phyloP scores from a whole-genome alignment of 2,888 invertebrate species.

The Folsomia manolachei region DNA sequence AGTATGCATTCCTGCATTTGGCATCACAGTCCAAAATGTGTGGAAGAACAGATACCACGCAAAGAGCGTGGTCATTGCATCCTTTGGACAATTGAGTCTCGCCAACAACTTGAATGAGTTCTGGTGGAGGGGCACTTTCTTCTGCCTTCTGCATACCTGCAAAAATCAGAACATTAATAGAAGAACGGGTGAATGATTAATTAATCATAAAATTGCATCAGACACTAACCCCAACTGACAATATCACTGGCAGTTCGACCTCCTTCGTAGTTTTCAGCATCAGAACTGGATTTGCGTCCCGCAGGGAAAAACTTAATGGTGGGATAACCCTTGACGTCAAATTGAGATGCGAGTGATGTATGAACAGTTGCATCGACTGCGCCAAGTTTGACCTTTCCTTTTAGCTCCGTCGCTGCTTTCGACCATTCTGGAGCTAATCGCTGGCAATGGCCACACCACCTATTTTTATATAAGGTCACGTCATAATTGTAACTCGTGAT shows the following conservation, averaged over 20 bases:
- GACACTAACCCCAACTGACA: conserved; percentile 85
- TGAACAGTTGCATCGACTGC: conserved; percentile 84
- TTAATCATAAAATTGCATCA: too few relatives aligned
- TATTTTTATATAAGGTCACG: too few relatives aligned
- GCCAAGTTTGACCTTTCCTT: conserved; percentile 93
- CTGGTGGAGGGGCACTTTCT: conserved; percentile 86
- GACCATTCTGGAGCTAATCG: conserved; percentile 95
- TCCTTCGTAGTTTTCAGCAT: conserved; percentile 80
- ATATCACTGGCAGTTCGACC: conserved; percentile 61
- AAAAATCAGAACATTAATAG: too few relatives aligned
- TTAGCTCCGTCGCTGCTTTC: conserved; percentile 86
- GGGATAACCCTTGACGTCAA: conserved; percentile 73
- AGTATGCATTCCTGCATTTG: conserved; percentile 82
- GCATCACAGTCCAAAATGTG: conserved; percentile 95
- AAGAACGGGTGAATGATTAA: too few relatives aligned
- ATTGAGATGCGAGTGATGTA: conserved; percentile 65
- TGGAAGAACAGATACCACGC: conserved; percentile 87
- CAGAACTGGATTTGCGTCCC: conserved; percentile 60
- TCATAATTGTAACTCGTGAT: too few relatives aligned
- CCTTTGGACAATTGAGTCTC: conserved; percentile 66
- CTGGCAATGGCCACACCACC: conserved; percentile 92
- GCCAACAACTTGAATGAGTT: conserved; percentile 68
- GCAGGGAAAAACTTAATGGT: conserved; percentile 81
- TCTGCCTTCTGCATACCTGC: conserved; percentile 71
- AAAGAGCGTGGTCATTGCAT: conserved; percentile 84